These are phyloP conservation scores for Lycodopsis pacificus DNA, from an alignment of 2,797 vertebrate genomes.

Conservation along the genomic window DNA sequence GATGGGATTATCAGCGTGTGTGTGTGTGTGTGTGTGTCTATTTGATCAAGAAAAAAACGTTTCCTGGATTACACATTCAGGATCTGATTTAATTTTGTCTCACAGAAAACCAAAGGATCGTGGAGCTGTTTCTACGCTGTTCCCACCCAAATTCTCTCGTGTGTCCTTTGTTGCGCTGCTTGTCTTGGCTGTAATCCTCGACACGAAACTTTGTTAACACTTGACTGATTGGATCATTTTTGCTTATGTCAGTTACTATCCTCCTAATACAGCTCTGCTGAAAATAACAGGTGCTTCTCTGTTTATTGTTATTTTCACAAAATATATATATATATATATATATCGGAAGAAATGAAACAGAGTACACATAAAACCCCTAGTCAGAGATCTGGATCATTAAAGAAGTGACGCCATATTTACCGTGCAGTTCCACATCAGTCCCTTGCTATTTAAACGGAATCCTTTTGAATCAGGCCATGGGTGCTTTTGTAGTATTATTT, in stretches of 20 bases:
- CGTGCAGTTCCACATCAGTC: constrained; percentile 23
- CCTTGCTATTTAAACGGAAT: constrained; percentile 50
- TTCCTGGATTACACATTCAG: constrained; percentile 59
- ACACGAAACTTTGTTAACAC: constrained; percentile 75
- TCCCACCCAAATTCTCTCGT: constrained; percentile 65
- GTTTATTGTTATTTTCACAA: constrained; percentile 55
- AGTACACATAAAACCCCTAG: constrained; percentile 21
- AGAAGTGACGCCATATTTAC: constrained; percentile 37
- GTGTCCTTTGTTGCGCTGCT: constrained; percentile 74
- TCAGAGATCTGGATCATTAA: constrained; percentile 33
- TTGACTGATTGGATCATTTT: constrained; percentile 68
- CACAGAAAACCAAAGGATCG: constrained; percentile 73
- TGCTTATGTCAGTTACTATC: constrained; percentile 52
- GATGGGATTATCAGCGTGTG: constrained; percentile 40
- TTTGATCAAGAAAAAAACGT: constrained; percentile 54
- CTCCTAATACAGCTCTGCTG: constrained; percentile 57
- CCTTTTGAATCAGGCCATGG: constrained; percentile 53
- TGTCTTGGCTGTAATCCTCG: constrained; percentile 67
- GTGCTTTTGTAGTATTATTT: constrained; percentile 74
- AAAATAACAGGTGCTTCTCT: constrained; percentile 71
- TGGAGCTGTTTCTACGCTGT: constrained; percentile 47
- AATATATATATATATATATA: not conserved
- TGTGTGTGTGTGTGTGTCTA: constrained; percentile 13
- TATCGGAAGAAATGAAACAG: constrained; percentile 32
- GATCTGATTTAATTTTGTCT: constrained; percentile 61